Conservation (phyloP, 2,113 vertebrate genomes). For the Lates calcarifer region DNA sequence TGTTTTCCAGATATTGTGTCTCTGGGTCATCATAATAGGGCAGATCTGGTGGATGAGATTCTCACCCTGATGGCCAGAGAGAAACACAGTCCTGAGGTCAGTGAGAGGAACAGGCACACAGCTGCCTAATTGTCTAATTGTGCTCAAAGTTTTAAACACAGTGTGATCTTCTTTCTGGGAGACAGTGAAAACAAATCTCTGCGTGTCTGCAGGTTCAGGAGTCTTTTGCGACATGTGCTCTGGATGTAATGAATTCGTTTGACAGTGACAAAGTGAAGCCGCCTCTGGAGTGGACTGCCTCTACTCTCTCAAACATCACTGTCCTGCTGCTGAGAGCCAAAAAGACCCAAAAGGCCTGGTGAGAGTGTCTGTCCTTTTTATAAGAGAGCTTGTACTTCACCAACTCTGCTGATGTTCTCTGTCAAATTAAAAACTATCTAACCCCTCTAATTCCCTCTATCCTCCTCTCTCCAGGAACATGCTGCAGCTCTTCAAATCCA, state of each 20-base stretch:
- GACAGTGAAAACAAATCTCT: neutral
- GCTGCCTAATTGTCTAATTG: neutral
- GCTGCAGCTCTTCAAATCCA: slow-evolving; percentile 87
- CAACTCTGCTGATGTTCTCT: neutral
- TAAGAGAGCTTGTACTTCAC: neutral
- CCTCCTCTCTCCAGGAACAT: slow-evolving; percentile 82
- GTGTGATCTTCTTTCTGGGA: neutral
- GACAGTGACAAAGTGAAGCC: slow-evolving; percentile 39
- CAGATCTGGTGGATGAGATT: slow-evolving; percentile 85
- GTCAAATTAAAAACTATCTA: neutral
- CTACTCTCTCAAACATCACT: slow-evolving; percentile 74
- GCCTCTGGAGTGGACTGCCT: slow-evolving; percentile 76
- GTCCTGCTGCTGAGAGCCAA: slow-evolving; percentile 87
- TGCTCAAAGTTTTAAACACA: neutral
- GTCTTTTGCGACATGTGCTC: slow-evolving; percentile 88
- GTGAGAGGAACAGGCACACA: slow-evolving; percentile 12
- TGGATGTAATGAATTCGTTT: slow-evolving; percentile 84
- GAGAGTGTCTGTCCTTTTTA: slow-evolving; percentile 21
- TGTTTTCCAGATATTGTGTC: slow-evolving; percentile 84
- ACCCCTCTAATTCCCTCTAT: neutral
- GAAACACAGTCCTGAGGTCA: slow-evolving; percentile 88
- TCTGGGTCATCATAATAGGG: slow-evolving; percentile 82
- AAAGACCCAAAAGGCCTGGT: slow-evolving; percentile 90
- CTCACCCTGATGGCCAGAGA: slow-evolving; percentile 92
- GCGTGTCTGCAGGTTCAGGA: slow-evolving; percentile 85